phyloP scores from a whole-genome alignment of 2,113 vertebrate genomes.

The Lycaon pictus region DNA sequence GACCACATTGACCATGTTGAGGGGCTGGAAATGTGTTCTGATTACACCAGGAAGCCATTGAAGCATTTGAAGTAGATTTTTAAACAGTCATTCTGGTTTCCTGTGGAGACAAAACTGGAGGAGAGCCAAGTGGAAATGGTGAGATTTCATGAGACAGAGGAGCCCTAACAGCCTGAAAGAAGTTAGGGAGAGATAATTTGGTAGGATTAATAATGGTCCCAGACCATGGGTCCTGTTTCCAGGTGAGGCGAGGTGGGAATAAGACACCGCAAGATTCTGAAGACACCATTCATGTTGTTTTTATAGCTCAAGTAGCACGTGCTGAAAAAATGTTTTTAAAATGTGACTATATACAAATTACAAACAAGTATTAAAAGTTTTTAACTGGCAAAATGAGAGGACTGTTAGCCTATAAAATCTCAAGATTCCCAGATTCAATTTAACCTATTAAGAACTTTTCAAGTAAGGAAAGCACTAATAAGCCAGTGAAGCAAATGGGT shows the following conservation, averaged over 20 bases:
- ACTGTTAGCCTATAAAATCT: neutral
- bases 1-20: neutral
- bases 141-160: neutral
- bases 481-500: neutral
- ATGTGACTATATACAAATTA: neutral
- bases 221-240: neutral
- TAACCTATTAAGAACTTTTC: neutral
- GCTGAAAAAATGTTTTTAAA: neutral
- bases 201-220: neutral
- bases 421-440: neutral
- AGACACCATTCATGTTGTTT: neutral
- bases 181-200: neutral
- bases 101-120: neutral
- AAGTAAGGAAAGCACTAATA: slow-evolving; percentile 20
- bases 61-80: neutral
- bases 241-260: neutral
- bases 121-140: neutral
- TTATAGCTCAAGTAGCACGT: neutral
- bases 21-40: neutral
- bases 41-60: neutral
- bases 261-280: neutral
- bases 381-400: neutral
- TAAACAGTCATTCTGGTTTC: neutral
- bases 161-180: neutral
- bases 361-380: neutral